These are phyloP conservation scores for Phyllotis vaccarum DNA, from an alignment of 2,797 vertebrate species.

Conservation along the genomic window DNA sequence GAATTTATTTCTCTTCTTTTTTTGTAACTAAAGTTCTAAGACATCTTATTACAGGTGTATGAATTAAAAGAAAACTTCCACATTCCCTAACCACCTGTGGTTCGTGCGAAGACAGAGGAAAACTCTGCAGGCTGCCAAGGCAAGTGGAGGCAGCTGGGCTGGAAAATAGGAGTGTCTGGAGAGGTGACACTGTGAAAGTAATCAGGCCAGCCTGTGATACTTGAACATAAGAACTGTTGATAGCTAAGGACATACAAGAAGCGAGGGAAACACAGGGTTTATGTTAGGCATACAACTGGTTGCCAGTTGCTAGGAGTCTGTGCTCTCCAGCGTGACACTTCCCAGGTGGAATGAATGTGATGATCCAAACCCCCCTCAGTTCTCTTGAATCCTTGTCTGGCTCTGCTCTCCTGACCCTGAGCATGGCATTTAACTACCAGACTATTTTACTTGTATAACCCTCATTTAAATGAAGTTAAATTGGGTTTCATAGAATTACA, in stretches of 20 bases:
- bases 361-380: background rate
- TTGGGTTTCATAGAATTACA: background rate
- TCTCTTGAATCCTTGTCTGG: background rate
- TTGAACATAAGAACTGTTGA: background rate
- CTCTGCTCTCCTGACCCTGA: background rate
- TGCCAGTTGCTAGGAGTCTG: background rate
- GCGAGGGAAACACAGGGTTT: background rate
- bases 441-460: background rate
- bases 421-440: background rate
- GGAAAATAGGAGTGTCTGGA: background rate
- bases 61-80: constrained; percentile 5
- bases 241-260: background rate
- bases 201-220: background rate
- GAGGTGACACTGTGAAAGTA: background rate
- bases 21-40: constrained; percentile 30
- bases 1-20: background rate
- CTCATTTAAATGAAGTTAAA: background rate
- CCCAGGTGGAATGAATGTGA: background rate
- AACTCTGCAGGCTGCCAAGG: constrained; percentile 22
- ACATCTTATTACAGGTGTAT: constrained; percentile 63
- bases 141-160: constrained; percentile 61
- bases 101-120: constrained; percentile 30
- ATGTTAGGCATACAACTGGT: background rate
- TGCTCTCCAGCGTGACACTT: background rate
- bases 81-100: constrained; percentile 27